Conservation (phyloP, 2,113 vertebrate genomes). For the Fregata magnificens region DNA sequence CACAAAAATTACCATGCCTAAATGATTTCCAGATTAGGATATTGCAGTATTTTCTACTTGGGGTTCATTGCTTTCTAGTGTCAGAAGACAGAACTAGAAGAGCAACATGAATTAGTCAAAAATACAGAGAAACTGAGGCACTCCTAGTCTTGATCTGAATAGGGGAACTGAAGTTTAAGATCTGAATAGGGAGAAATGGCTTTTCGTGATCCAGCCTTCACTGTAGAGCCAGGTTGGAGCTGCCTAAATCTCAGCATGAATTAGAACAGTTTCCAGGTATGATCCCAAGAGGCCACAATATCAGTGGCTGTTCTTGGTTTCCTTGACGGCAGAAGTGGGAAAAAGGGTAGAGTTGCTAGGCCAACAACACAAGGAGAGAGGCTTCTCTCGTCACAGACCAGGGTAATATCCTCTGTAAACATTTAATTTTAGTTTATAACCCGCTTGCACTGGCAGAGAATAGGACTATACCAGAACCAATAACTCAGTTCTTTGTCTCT, state of each 20-base stretch:
- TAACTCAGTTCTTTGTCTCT: background rate
- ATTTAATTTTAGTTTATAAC: constrained; percentile 14
- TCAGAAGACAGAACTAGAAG: background rate
- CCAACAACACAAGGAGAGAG: background rate
- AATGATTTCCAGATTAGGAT: background rate
- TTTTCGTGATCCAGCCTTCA: background rate
- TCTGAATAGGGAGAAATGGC: background rate
- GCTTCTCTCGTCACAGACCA: background rate
- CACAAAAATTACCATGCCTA: background rate
- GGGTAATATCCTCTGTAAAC: background rate
- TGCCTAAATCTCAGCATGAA: background rate
- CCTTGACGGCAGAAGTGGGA: background rate
- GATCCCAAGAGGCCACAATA: background rate
- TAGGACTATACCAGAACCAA: background rate
- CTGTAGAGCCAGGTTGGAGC: background rate
- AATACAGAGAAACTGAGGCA: background rate
- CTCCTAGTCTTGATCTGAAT: background rate
- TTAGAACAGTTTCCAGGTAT: background rate
- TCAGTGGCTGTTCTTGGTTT: background rate
- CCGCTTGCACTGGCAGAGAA: background rate
- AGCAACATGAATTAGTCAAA: background rate
- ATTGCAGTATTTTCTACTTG: background rate
- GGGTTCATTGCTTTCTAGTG: background rate
- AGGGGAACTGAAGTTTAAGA: background rate
- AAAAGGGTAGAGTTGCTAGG: background rate